Percentiles rank a stretch among this genome's conserved stretches.
Conservation (phyloP, 2,113 vertebrate genomes). For the Pseudopipra pipra region DNA sequence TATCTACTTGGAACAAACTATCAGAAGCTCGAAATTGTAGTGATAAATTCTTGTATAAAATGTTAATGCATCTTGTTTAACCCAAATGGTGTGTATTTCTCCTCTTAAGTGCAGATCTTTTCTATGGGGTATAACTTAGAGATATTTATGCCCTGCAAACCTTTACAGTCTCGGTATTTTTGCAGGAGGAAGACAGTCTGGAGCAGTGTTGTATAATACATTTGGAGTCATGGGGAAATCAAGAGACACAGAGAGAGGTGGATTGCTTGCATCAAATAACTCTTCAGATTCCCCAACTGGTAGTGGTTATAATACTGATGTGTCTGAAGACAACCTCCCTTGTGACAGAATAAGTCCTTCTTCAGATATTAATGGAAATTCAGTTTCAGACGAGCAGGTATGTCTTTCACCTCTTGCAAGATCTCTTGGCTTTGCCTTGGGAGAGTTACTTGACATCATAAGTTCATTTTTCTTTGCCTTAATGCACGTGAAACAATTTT, state of each 20-base stretch:
- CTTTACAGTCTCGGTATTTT: not conserved
- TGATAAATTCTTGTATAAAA: not conserved
- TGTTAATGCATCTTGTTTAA: not conserved
- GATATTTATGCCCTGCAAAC: not conserved
- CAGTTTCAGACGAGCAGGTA: conserved; percentile 95
- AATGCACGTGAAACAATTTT: not conserved
- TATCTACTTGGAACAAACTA: not conserved
- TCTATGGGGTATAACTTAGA: rapidly evolving
- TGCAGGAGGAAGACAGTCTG: conserved; percentile 87
- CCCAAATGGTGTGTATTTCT: not conserved
- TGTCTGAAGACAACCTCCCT: conserved; percentile 92
- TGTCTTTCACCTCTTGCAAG: not conserved
- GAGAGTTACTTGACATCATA: not conserved
- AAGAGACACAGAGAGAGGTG: conserved; percentile 76
- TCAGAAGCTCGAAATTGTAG: not conserved
- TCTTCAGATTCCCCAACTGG: conserved; percentile 95
- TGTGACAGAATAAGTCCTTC: conserved; percentile 85
- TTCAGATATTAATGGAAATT: conserved; percentile 89
- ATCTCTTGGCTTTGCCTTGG: not conserved
- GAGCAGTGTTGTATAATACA: conserved; percentile 89
- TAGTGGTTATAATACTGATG: conserved; percentile 96
- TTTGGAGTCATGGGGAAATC: conserved; percentile 89
- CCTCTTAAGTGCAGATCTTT: not conserved
- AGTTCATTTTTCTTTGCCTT: not conserved
- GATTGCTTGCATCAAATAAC: conserved; percentile 88